A percentile compares a stretch with the other conserved stretches of the same genome.
Conservation (phyloP, 2,888 invertebrate genomes). For the Rotaria magnacalcarata region DNA sequence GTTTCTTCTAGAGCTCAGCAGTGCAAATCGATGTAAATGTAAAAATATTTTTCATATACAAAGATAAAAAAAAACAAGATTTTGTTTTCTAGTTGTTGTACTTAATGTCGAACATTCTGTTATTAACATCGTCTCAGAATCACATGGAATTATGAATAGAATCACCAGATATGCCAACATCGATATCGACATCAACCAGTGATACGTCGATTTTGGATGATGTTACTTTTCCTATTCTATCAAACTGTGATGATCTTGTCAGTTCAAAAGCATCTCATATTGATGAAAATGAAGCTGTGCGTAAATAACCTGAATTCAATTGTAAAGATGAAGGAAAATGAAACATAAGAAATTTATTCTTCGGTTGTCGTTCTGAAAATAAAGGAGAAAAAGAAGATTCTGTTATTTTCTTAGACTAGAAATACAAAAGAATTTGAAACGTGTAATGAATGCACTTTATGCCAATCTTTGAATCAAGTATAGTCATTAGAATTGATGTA, state of each 20-base stretch:
- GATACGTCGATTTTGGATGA: neutral
- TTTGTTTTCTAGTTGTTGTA: neutral
- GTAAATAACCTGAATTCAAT: neutral
- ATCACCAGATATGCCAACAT: neutral
- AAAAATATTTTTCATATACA: too few species aligned
- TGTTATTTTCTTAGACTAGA: too few species aligned
- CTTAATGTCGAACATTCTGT: neutral
- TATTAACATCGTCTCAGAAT: neutral
- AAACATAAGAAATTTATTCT: too few species aligned
- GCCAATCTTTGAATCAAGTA: neutral
- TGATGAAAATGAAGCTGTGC: conserved; percentile 25
- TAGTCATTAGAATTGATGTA: too few species aligned
- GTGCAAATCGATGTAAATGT: too few species aligned
- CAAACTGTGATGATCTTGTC: neutral
- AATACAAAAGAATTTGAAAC: too few species aligned
- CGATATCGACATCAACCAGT: neutral
- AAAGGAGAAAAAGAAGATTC: too few species aligned
- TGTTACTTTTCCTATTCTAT: neutral
- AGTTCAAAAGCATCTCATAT: neutral
- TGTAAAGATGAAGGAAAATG: neutral
- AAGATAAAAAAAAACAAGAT: neutral
- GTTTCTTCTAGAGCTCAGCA: neutral
- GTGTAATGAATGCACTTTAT: neutral
- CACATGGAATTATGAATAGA: neutral
- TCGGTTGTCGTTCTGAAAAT: too few species aligned